These are phyloP conservation scores for Nothocercus nigrocapillus DNA, from an alignment of 2,113 vertebrate genomes.

Conservation along the genomic window DNA sequence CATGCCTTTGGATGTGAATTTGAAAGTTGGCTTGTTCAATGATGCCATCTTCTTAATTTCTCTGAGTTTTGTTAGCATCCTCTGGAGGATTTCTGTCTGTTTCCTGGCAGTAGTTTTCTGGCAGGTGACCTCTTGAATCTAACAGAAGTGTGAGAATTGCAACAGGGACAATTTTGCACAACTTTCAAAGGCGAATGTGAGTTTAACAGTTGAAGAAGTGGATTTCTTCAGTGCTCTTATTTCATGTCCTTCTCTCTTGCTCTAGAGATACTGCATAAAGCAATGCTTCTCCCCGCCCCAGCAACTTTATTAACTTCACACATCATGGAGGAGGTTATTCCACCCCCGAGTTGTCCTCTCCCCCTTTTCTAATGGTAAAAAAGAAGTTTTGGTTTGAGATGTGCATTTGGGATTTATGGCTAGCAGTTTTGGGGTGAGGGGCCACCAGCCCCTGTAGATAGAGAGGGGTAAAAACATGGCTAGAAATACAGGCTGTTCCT, in stretches of 20 bases:
- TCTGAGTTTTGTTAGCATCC: not conserved
- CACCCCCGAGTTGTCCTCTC: not conserved
- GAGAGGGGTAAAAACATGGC: not conserved
- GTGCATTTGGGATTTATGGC: not conserved
- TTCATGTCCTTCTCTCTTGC: not conserved
- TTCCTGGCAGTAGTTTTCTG: not conserved
- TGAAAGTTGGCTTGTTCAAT: not conserved
- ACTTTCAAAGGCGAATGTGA: not conserved
- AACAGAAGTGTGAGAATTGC: not conserved
- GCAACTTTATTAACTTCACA: not conserved
- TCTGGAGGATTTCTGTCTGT: slow-evolving; percentile 8
- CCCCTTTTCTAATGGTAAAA: not conserved
- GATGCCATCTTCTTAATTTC: not conserved
- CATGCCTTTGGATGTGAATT: not conserved
- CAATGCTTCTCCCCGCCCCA: not conserved
- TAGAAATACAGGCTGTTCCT: not conserved
- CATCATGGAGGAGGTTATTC: not conserved
- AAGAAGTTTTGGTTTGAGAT: not conserved
- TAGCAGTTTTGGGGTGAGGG: not conserved
- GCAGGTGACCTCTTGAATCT: not conserved
- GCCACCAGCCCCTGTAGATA: too few relatives aligned
- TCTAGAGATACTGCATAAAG: not conserved
- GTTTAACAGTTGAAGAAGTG: not conserved
- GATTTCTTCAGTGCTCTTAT: not conserved
- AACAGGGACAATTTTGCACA: not conserved